These are phyloP conservation scores for Andricus curvator DNA, from an alignment of 2,888 invertebrate genomes.

Conservation along the genomic window DNA sequence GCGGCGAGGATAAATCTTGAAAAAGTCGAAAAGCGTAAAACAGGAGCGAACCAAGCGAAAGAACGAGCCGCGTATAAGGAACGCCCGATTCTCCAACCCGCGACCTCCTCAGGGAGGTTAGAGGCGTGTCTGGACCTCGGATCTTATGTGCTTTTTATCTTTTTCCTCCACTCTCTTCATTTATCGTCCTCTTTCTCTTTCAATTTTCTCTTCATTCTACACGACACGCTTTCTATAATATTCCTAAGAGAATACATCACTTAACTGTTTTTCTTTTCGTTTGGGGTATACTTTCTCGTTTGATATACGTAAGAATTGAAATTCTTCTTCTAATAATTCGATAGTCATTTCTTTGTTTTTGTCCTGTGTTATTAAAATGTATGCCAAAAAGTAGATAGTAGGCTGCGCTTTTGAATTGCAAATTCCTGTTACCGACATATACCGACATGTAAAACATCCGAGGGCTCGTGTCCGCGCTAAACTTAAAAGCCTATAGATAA, in stretches of 20 bases:
- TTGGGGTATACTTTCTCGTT: background rate
- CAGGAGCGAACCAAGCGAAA: constrained; percentile 58
- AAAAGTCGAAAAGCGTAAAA: constrained; percentile 78
- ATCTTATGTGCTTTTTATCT: constrained; percentile 56
- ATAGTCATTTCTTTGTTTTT: background rate
- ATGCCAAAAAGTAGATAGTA: no score
- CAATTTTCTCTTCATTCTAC: constrained; percentile 49
- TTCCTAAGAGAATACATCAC: background rate
- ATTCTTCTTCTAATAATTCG: background rate
- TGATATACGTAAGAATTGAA: background rate
- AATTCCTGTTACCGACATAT: no score
- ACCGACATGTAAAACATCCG: no score
- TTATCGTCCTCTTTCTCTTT: constrained; percentile 46
- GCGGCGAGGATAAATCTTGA: constrained; percentile 77
- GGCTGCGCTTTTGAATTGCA: no score
- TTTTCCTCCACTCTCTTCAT: constrained; percentile 47
- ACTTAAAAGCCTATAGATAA: no score
- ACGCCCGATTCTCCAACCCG: constrained; percentile 58
- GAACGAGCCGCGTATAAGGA: constrained; percentile 55
- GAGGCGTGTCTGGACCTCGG: constrained; percentile 63
- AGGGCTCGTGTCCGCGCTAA: no score
- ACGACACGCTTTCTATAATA: constrained; percentile 30
- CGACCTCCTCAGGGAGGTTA: constrained; percentile 58
- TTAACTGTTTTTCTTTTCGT: background rate
- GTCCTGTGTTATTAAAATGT: background rate